Conservation (phyloP, 1,140 invertebrate genomes). For the Pinna nobilis region DNA sequence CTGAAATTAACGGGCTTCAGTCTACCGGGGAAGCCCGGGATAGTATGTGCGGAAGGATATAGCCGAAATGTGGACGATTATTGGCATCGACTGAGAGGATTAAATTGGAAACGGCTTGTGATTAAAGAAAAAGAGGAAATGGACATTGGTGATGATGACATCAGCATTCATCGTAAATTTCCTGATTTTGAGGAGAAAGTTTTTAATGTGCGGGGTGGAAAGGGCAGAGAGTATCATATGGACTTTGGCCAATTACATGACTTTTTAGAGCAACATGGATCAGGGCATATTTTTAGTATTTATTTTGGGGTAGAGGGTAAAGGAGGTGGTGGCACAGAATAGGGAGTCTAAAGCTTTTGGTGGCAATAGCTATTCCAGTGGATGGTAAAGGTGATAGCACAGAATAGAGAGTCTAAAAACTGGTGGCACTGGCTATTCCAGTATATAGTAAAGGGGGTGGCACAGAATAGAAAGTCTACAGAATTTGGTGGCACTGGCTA, state of each 20-base stretch:
- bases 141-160: constrained; percentile 76
- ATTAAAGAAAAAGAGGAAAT: constrained; percentile 70
- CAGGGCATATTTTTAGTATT: constrained; percentile 83
- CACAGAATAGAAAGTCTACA: too few species aligned
- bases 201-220: constrained; percentile 78
- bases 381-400: too few species aligned
- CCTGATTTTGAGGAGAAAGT: constrained; percentile 82
- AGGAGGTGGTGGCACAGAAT: neutral
- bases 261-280: constrained; percentile 81
- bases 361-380: too few species aligned
- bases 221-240: constrained; percentile 80
- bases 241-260: constrained; percentile 85
- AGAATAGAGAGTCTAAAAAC: too few species aligned
- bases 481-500: too few species aligned
- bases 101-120: constrained; percentile 71
- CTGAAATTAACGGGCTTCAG: constrained; percentile 86
- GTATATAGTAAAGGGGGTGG: too few species aligned
- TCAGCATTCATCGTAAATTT: constrained; percentile 80
- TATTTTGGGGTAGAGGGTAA: constrained; percentile 84
- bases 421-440: too few species aligned
- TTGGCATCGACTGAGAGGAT: constrained; percentile 76
- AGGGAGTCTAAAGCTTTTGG: neutral
- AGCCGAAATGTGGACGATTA: constrained; percentile 83
- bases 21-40: constrained; percentile 89
- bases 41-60: constrained; percentile 76